These are phyloP conservation scores for Metopolophium dirhodum DNA, from an alignment of 1,140 invertebrate species.

Conservation along the genomic window DNA sequence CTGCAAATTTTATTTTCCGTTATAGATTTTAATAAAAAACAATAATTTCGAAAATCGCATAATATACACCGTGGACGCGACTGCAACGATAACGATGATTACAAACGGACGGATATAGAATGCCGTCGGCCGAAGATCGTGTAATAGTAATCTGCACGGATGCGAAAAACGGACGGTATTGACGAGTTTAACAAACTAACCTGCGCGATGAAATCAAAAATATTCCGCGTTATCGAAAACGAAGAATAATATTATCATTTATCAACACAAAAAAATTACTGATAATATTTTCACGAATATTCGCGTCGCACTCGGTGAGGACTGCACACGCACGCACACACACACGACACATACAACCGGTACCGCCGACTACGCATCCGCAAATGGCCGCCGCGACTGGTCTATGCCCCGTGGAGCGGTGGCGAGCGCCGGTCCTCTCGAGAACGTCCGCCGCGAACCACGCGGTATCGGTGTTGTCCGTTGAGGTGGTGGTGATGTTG, in stretches of 20 bases:
- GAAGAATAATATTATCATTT: not conserved
- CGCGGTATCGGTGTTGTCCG: not conserved
- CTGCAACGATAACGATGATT: not conserved
- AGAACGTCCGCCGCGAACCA: slow-evolving; percentile 23
- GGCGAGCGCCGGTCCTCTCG: not conserved
- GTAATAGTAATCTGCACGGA: not conserved
- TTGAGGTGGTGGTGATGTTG: not conserved
- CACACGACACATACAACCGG: not conserved
- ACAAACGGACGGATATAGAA: not conserved
- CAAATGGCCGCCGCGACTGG: slow-evolving; percentile 53
- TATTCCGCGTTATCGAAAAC: not conserved
- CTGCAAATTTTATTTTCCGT: not conserved
- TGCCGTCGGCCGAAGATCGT: not conserved
- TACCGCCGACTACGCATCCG: slow-evolving; percentile 42
- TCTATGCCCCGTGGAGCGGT: not conserved
- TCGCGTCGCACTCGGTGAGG: slow-evolving; percentile 16
- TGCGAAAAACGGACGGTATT: not conserved
- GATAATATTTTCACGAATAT: not conserved
- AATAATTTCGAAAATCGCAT: not conserved
- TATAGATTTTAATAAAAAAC: not conserved
- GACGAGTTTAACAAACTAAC: not conserved
- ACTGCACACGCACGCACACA: not conserved
- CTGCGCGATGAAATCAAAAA: not conserved
- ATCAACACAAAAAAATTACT: not conserved
- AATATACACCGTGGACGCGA: not conserved